A percentile compares a stretch with the other conserved stretches of the same genome.
phyloP scores from a whole-genome alignment of 2,888 invertebrate genomes.

The Thera obeliscata region DNA sequence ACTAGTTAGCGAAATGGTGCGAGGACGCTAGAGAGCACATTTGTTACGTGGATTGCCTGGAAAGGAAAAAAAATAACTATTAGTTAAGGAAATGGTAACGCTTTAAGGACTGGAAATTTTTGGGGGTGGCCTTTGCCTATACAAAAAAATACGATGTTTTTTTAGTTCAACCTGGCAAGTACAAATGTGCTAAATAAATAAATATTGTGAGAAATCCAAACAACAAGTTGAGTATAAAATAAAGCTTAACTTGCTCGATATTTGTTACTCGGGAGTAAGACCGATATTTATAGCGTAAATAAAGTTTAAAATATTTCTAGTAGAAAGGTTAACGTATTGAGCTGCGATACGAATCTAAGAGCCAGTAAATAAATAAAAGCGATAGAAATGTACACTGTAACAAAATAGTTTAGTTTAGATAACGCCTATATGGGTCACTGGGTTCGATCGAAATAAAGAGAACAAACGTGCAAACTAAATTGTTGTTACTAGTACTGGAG shows the following conservation, averaged over 20 bases:
- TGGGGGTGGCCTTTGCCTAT: too few species aligned
- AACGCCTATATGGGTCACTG: too few species aligned
- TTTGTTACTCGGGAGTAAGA: constrained; percentile 1
- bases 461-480: too few species aligned
- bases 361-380: background rate
- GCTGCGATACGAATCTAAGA: constrained; percentile 18
- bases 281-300: constrained; percentile 27
- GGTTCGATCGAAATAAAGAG: too few species aligned
- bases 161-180: too few species aligned
- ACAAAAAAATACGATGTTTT: too few species aligned
- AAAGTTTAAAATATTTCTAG: constrained; percentile 26
- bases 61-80: constrained; percentile 46
- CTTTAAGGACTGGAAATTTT: too few species aligned
- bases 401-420: too few species aligned
- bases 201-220: background rate
- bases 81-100: too few species aligned
- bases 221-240: constrained; percentile 18
- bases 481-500: too few species aligned
- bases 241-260: constrained; percentile 9
- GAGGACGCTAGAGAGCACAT: constrained; percentile 90
- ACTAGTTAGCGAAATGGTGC: too few species aligned
- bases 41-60: constrained; percentile 95
- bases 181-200: too few species aligned
- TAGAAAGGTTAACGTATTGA: constrained; percentile 26
- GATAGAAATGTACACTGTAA: background rate